These are phyloP conservation scores for Sternarchorhynchus goeldii DNA, from an alignment of 2,797 vertebrate species.

Conservation along the genomic window DNA sequence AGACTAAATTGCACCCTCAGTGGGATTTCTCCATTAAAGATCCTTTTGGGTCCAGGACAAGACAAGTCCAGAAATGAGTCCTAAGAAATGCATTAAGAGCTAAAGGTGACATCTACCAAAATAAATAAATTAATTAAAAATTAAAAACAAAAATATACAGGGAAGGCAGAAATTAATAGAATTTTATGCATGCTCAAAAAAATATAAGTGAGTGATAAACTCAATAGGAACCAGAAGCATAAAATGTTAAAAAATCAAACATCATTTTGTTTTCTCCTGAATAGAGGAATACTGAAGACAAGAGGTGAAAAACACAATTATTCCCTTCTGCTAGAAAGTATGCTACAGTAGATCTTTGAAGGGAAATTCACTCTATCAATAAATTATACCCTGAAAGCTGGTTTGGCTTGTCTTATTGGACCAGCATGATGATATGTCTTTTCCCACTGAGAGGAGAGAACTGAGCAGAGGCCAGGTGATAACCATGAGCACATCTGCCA, in stretches of 20 bases:
- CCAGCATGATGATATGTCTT: constrained; percentile 62
- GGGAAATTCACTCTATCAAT: constrained; percentile 63
- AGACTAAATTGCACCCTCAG: background rate
- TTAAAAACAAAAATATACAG: background rate
- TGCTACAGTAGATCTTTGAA: constrained; percentile 59
- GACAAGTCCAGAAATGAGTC: background rate
- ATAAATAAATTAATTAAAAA: background rate
- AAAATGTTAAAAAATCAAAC: background rate
- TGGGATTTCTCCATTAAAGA: constrained; percentile 10
- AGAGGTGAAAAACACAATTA: constrained; percentile 58
- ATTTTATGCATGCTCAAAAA: too few relatives aligned
- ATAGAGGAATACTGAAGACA: constrained; percentile 53
- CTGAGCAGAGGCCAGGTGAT: constrained; percentile 63
- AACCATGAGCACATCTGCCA: constrained; percentile 30
- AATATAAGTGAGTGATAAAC: background rate
- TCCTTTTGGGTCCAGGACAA: constrained; percentile 15
- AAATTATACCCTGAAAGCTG: constrained; percentile 70
- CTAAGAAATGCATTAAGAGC: background rate
- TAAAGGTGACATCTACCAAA: constrained; percentile 16
- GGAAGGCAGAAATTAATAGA: too few relatives aligned
- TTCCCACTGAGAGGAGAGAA: constrained; percentile 65
- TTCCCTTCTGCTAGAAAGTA: constrained; percentile 9
- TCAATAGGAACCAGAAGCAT: background rate
- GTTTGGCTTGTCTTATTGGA: constrained; percentile 62
- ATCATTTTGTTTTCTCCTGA: background rate